Conservation (phyloP, 2,888 invertebrate species). For the Epinotia bilunana region DNA sequence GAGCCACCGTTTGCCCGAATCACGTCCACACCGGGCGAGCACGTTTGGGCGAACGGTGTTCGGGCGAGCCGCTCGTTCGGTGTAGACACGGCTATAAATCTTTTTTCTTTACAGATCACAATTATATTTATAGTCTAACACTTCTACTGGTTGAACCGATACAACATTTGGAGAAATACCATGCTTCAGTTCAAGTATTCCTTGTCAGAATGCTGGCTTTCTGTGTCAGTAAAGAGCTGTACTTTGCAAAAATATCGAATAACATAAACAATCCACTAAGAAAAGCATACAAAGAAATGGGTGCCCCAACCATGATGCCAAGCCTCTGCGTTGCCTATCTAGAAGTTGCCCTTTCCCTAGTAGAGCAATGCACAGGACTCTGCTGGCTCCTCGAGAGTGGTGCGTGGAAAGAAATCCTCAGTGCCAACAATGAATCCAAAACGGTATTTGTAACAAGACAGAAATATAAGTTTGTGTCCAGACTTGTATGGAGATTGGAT, state of each 20-base stretch:
- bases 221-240: conserved; percentile 83
- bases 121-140: conserved; percentile 62
- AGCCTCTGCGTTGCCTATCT: conserved; percentile 88
- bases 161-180: conserved; percentile 57
- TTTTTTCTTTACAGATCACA: conserved; percentile 59
- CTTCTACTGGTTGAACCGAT: conserved; percentile 65
- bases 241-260: conserved; percentile 83
- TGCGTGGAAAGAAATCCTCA: conserved; percentile 87
- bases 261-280: conserved; percentile 63
- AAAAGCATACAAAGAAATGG: conserved; percentile 62
- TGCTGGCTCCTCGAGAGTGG: conserved; percentile 86
- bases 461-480: conserved; percentile 86
- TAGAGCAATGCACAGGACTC: conserved; percentile 86
- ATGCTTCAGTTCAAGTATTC: conserved; percentile 83
- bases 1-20: no score
- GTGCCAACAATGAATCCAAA: conserved; percentile 86
- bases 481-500: conserved; percentile 83
- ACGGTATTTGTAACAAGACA: conserved; percentile 89
- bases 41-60: no score
- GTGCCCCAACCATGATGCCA: conserved; percentile 74
- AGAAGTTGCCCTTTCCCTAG: conserved; percentile 85
- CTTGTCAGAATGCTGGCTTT: conserved; percentile 86
- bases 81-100: no score
- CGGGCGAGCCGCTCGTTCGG: no score
- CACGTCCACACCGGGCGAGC: no score